Base-by-base conservation (phyloP, 2,888 invertebrate genomes). In the Blastobasis lacticolella region DNA sequence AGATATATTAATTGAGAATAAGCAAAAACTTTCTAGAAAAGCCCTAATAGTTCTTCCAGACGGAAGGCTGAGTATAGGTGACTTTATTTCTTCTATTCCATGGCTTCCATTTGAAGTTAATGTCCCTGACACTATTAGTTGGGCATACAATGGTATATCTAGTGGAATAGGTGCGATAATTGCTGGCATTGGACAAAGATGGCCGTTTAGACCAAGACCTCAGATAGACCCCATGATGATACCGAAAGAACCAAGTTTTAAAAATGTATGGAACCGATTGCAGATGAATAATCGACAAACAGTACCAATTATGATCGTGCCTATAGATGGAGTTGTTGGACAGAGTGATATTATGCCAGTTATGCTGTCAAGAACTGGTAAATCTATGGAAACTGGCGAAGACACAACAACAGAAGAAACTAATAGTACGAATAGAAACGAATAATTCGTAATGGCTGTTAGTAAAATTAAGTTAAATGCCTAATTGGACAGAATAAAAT, bases 91-190 rank as follows among this genome's bases (percentile, higher is more conserved):
- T 10, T 71, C 75, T 5, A 85, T 90, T 37, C 89, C 90, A 0
- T 90, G 90, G 66, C 73, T 92, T 23, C 92, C 92, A 0, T 77
- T 92, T 50, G 90, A 92, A 73, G 73, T 92, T 1, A 92, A 92
- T 64, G 90, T 92, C 0, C 92, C 92, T 4, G 91, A 92, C 59
- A 76, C 89, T 0, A 76, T 92, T 49, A 70, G 78, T 0, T 85
- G 83, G 84, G 78, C 75, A 5, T 78, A 76, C 51, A 73, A 81
- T 57, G 76, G 76, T 5, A 78, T 88, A 47, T 61, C 75, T 0
- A 64, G 73, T 56, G 75, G 75, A 5, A 77, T 87, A 46, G 60
- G 75, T 0, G 63, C 74, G 45, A 74, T 81, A 0, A 70, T 86
- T 45, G 69, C 78, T 8, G 75, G 74, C 6, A 75, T 83, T 10